Evolutionary conservation across 64 coral and sea anemone genomes (phyloP).

Genomic region (Astreopora myriophthalma): DNA sequence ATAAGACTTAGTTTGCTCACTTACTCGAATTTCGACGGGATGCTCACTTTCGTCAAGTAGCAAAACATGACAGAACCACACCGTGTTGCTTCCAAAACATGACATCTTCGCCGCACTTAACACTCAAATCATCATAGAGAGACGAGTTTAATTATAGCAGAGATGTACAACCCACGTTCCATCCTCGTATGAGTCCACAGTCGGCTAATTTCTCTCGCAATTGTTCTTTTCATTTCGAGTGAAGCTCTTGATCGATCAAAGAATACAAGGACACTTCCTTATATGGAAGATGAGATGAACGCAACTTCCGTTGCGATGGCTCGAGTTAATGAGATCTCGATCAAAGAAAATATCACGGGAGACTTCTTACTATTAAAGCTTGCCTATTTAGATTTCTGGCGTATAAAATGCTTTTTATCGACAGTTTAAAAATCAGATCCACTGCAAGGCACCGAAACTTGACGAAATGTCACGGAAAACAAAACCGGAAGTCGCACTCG

Average conservation of each 20-base stretch:
- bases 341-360: no score
- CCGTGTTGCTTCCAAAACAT: conserved; percentile 49
- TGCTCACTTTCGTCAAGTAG: conserved; percentile 72
- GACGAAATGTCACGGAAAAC: not conserved
- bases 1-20: conserved; percentile 40
- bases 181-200: not conserved
- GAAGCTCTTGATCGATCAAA: conserved; percentile 18
- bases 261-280: not conserved
- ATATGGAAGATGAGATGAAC: conserved; percentile 44
- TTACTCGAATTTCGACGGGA: conserved; percentile 64
- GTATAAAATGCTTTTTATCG: no score
- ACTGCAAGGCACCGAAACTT: not conserved
- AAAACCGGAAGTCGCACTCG: not conserved
- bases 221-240: not conserved
- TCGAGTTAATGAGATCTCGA: not conserved
- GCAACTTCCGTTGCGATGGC: conserved; percentile 1
- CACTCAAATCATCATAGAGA: not conserved
- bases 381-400: no score
- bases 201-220: not conserved
- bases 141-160: no score
- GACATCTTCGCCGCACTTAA: conserved; percentile 41
- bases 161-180: not conserved
- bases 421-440: no score
- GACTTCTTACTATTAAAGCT: no score
- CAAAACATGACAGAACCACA: conserved; percentile 60